Evolutionary conservation across 2,888 invertebrate genomes (phyloP), one percentile per base, ranked within the genome.

Genomic region (Eurytoma adleriae): DNA sequence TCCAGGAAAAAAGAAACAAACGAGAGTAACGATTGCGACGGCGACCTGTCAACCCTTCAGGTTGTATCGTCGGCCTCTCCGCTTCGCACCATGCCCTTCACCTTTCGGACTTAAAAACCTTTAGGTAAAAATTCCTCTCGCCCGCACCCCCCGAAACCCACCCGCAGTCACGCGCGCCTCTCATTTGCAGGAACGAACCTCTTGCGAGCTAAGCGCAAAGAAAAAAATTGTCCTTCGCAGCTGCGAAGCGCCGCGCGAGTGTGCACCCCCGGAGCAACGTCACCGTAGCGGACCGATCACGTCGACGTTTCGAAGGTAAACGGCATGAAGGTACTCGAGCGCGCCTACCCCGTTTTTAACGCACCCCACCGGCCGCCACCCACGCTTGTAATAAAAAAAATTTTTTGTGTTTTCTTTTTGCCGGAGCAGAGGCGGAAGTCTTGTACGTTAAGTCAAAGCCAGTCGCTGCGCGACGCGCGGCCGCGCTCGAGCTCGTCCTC

Each of bases 271-370:
- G 2, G 24, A 30, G 16, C 20, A n/a, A 13, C 59, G n/a, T 1
- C 4, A 16, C 1, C 3, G 48, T 14, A 16, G 12, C 20, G 20
- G 48, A 2, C 56, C 40, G 18, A 50, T 24, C 62, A 66, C 56
- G 70, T 74, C 78, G 52, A 40, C 78, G 72, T 80, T 75, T 82
- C 67, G 82, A 80, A 82, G 82, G 82, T 82, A 82, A 82, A 79
- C 76, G 76, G 52, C 73, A 82, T 82, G 82, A 82, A 82, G 82
- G 82, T 82, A 82, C 71, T 74, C 56, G 59, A 62, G 54, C 50
- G 54, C 27, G 3, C 13, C 14, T 30, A 61, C 18, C 24, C 13
- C 20, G 27, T 13, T 14, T 4, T 3, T 16, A 30, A 27, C 20
- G 3, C 16, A 16, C 5, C 13, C 3, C 61, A 12, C 24, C 12